Conservation (phyloP, 2,888 invertebrate species). For the Abrostola triplasia region DNA sequence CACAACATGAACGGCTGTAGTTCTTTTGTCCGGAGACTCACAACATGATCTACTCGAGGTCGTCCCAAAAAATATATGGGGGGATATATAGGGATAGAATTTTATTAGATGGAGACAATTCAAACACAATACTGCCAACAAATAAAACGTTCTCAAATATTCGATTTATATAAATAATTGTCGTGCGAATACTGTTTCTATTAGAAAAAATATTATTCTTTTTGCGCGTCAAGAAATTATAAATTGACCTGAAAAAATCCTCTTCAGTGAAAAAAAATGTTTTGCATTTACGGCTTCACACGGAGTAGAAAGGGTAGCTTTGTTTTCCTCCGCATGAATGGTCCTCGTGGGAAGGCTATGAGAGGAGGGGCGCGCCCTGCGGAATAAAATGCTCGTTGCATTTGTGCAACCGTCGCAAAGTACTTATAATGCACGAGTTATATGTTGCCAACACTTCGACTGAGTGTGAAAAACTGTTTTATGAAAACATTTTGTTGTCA, state of each 20-base stretch:
- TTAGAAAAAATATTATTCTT: neutral
- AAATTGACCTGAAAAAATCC: constrained; percentile 41
- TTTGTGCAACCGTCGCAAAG: constrained; percentile 61
- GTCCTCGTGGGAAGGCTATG: constrained; percentile 57
- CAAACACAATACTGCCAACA: too few species aligned
- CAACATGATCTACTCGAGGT: too few species aligned
- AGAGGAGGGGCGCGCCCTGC: constrained; percentile 45
- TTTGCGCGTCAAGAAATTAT: neutral
- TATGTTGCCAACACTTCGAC: constrained; percentile 47
- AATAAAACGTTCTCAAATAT: too few species aligned
- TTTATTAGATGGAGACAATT: too few species aligned
- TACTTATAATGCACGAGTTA: constrained; percentile 54
- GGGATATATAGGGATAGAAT: too few species aligned
- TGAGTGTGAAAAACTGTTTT: constrained; percentile 46
- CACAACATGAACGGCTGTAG: too few species aligned
- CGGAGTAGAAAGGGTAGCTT: constrained; percentile 57
- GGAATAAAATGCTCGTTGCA: constrained; percentile 63
- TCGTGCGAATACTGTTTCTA: too few species aligned
- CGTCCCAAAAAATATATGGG: too few species aligned
- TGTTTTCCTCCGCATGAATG: constrained; percentile 65
- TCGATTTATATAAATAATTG: too few species aligned
- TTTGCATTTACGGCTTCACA: constrained; percentile 60
- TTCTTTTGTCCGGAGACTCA: too few species aligned
- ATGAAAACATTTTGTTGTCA: constrained; percentile 44
- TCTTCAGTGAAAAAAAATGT: constrained; percentile 37